Percentiles rank a stretch among this genome's conserved stretches.
These are phyloP conservation scores for Chelonoidis abingdonii DNA, from an alignment of 2,113 vertebrate species.

Conservation along the genomic window DNA sequence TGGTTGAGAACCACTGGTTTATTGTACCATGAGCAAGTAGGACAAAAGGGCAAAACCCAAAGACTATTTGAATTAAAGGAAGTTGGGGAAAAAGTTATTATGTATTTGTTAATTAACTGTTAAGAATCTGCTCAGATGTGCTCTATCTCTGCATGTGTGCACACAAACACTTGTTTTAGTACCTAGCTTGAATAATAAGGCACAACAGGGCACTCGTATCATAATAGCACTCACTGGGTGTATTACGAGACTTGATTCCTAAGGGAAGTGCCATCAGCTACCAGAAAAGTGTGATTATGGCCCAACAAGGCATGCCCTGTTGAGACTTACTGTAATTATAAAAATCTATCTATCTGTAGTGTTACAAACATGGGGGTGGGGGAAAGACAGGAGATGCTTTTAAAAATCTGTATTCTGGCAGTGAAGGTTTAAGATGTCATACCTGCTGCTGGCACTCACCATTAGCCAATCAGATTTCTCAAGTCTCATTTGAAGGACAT, in stretches of 20 bases:
- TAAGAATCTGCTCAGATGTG: slow-evolving; percentile 68
- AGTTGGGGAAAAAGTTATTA: slow-evolving; percentile 57
- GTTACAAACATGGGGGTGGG: slow-evolving; percentile 41
- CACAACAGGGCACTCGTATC: slow-evolving; percentile 71
- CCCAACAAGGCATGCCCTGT: slow-evolving; percentile 76
- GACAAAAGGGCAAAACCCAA: slow-evolving; percentile 5
- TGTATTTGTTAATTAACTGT: slow-evolving; percentile 62
- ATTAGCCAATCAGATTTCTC: slow-evolving; percentile 69
- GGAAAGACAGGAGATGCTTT: slow-evolving; percentile 15
- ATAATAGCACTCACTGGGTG: slow-evolving; percentile 71
- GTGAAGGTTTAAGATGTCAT: slow-evolving; percentile 60
- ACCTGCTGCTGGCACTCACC: slow-evolving; percentile 71
- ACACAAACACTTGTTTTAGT: slow-evolving; percentile 69
- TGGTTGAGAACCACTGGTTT: background rate
- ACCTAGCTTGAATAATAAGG: slow-evolving; percentile 71
- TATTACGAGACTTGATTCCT: slow-evolving; percentile 29
- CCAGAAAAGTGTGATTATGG: slow-evolving; percentile 73
- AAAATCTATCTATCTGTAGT: slow-evolving; percentile 59
- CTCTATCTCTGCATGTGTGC: slow-evolving; percentile 68
- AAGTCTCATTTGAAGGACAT: slow-evolving; percentile 70
- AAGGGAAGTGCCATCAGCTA: slow-evolving; percentile 73
- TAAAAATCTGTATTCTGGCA: slow-evolving; percentile 62
- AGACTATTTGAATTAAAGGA: slow-evolving; percentile 23
- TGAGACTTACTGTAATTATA: slow-evolving; percentile 75
- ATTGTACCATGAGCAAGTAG: background rate